phyloP scores from a whole-genome alignment of 2,888 invertebrate species.

The Molorchus minor region DNA sequence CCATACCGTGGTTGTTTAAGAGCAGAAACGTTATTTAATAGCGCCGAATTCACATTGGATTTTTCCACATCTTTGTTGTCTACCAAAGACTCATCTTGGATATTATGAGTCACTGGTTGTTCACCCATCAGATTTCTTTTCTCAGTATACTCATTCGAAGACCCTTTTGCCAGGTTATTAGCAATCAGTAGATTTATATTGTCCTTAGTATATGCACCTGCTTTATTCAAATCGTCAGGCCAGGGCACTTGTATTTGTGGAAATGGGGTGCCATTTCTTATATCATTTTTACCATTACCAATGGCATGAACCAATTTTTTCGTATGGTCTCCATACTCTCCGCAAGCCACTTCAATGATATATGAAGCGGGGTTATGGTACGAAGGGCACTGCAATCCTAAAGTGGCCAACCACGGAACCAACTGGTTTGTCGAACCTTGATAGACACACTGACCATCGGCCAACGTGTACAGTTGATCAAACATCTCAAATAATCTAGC shows the following conservation, averaged over 20 bases:
- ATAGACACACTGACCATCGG: slow-evolving; percentile 95
- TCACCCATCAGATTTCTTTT: slow-evolving; percentile 66
- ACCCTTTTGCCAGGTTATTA: slow-evolving; percentile 65
- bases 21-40: slow-evolving; percentile 69
- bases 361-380: slow-evolving; percentile 98
- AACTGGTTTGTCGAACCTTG: slow-evolving; percentile 87
- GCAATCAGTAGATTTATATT: slow-evolving; percentile 45
- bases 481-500: slow-evolving; percentile 97
- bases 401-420: slow-evolving; percentile 81
- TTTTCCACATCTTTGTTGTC: slow-evolving; percentile 62
- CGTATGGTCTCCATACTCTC: slow-evolving; percentile 93
- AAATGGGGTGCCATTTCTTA: slow-evolving; percentile 77
- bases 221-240: slow-evolving; percentile 64
- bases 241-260: slow-evolving; percentile 61
- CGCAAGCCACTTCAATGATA: slow-evolving; percentile 91
- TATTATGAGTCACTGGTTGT: slow-evolving; percentile 69
- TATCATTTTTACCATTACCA: slow-evolving; percentile 83
- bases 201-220: slow-evolving; percentile 52
- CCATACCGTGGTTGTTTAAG: slow-evolving; percentile 79
- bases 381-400: slow-evolving; percentile 89
- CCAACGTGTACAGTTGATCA: slow-evolving; percentile 91
- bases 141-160: slow-evolving; percentile 63
- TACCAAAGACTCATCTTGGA: slow-evolving; percentile 64
- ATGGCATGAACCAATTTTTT: slow-evolving; percentile 85
- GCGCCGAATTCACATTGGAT: slow-evolving; percentile 74